Conservation (phyloP, 2,888 invertebrate species). For the Julus scandinavius region DNA sequence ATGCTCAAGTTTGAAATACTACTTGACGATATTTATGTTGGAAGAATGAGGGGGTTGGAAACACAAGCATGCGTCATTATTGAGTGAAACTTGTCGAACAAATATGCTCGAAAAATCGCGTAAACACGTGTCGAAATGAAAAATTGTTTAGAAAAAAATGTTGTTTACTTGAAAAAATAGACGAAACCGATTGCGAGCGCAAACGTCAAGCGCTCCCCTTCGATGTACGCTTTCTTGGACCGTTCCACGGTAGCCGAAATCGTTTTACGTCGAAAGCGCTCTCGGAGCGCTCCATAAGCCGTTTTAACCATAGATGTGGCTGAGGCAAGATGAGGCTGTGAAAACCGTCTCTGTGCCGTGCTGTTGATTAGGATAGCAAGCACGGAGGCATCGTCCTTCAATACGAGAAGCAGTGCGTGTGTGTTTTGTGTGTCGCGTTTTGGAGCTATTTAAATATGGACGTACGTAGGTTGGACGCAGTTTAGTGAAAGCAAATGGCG, state of each 20-base stretch:
- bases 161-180: neutral
- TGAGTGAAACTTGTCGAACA: neutral
- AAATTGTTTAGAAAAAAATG: neutral
- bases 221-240: neutral
- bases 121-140: neutral
- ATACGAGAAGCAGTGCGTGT: neutral
- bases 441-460: neutral
- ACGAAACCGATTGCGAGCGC: neutral
- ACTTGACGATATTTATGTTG: too few species aligned
- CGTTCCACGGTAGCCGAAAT: neutral
- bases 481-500: neutral
- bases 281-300: neutral
- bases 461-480: neutral
- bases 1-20: too few species aligned
- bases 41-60: too few species aligned
- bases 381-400: slow-evolving; percentile 6
- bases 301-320: neutral
- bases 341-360: neutral
- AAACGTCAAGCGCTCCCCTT: neutral
- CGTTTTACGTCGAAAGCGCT: neutral
- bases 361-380: neutral
- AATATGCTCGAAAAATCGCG: neutral
- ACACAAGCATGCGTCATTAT: too few species aligned
- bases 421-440: neutral
- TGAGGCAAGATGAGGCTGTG: neutral